Evolutionary conservation across 2,113 vertebrate genomes (phyloP).

Genomic region (Acrocephalus arundinaceus): DNA sequence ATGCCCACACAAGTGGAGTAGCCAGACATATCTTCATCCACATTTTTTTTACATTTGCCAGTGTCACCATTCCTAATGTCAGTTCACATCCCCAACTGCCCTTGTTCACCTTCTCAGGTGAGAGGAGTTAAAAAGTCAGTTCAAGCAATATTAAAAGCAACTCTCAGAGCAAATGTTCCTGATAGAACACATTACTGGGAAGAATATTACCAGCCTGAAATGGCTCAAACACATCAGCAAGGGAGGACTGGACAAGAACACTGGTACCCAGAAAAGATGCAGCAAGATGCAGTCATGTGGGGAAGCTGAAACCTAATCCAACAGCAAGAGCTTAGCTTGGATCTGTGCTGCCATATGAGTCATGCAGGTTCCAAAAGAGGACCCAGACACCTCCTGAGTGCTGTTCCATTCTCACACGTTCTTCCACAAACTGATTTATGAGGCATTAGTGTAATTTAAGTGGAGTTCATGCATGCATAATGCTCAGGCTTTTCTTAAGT

Average conservation of each 20-base stretch:
- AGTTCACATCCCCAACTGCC: neutral
- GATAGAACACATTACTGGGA: neutral
- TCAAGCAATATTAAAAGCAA: neutral
- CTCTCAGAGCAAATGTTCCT: neutral
- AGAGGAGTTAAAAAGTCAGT: neutral
- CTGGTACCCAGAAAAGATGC: neutral
- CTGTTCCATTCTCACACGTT: fast-evolving
- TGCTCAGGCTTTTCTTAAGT: neutral
- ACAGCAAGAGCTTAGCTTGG: neutral
- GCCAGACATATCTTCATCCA: neutral
- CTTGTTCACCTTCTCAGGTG: neutral
- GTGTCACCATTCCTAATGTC: neutral
- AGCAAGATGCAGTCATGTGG: neutral
- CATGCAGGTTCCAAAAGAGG: neutral
- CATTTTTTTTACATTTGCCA: neutral
- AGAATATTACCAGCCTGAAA: neutral
- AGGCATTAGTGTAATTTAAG: neutral
- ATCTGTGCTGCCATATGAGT: neutral
- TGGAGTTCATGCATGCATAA: neutral
- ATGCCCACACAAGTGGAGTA: neutral
- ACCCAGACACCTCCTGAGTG: neutral
- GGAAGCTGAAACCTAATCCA: neutral
- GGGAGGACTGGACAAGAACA: neutral
- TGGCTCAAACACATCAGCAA: neutral
- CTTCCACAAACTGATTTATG: neutral